These are phyloP conservation scores for Pseudoips prasinana DNA, from an alignment of 2,888 invertebrate genomes.

Conservation along the genomic window DNA sequence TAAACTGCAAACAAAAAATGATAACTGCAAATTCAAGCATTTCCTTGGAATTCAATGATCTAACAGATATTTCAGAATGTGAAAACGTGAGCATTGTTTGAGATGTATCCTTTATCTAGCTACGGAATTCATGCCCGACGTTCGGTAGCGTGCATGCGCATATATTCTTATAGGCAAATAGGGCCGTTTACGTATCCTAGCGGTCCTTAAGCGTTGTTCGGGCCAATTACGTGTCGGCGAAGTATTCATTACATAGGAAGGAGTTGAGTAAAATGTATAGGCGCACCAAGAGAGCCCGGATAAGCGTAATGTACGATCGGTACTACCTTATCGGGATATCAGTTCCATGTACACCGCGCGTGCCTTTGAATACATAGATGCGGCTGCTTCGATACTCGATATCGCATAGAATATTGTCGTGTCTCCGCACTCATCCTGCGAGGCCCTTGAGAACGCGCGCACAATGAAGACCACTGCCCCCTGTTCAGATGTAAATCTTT, in stretches of 20 bases:
- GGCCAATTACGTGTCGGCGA: slow-evolving; percentile 61
- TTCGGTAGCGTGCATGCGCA: slow-evolving; percentile 28
- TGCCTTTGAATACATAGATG: slow-evolving; percentile 63
- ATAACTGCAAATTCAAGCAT: slow-evolving; percentile 16
- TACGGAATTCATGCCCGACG: slow-evolving; percentile 26
- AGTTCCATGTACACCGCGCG: slow-evolving; percentile 58
- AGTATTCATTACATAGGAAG: slow-evolving; percentile 66
- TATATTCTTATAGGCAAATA: slow-evolving; percentile 34
- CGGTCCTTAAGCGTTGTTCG: slow-evolving; percentile 43
- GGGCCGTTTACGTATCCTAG: slow-evolving; percentile 47
- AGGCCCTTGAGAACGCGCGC: slow-evolving; percentile 39
- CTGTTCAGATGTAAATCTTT: slow-evolving; percentile 60
- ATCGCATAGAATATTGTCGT: slow-evolving; percentile 55
- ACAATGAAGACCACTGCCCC: slow-evolving; percentile 56
- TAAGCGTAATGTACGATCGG: slow-evolving; percentile 68
- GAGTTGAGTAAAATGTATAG: slow-evolving; percentile 56
- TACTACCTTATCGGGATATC: slow-evolving; percentile 63
- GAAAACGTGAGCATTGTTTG: slow-evolving; percentile 41
- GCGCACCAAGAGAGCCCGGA: slow-evolving; percentile 50
- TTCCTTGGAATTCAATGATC: slow-evolving; percentile 20
- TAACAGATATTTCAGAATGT: slow-evolving; percentile 25
- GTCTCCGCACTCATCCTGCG: slow-evolving; percentile 44
- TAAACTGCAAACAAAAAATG: slow-evolving; percentile 17
- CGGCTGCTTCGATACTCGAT: slow-evolving; percentile 53
- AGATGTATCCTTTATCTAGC: slow-evolving; percentile 19